These are phyloP conservation scores for Sipha maydis DNA, from an alignment of 2,888 invertebrate genomes.

Conservation along the genomic window DNA sequence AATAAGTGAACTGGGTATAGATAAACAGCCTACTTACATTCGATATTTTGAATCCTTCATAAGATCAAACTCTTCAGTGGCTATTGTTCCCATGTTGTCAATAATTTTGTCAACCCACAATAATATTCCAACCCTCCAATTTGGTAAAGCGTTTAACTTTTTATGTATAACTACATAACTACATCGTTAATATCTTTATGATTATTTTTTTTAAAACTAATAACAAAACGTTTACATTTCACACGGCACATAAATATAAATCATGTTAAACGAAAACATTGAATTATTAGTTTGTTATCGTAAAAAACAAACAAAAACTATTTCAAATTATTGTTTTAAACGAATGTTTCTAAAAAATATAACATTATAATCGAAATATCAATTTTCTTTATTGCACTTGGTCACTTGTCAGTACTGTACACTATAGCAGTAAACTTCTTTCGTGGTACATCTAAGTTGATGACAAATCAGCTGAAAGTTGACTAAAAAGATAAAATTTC, in stretches of 20 bases:
- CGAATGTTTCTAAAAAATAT: constrained; percentile 44
- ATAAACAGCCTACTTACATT: constrained; percentile 70
- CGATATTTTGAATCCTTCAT: constrained; percentile 85
- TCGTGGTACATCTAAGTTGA: constrained; percentile 59
- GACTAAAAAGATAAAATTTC: constrained; percentile 42
- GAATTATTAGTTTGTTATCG: neutral
- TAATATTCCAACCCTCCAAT: neutral
- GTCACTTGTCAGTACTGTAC: constrained; percentile 56
- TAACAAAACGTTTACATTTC: constrained; percentile 31
- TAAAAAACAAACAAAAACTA: constrained; percentile 12
- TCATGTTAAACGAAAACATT: constrained; percentile 7
- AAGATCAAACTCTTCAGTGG: constrained; percentile 81
- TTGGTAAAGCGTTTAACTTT: neutral
- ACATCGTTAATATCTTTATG: constrained; percentile 17
- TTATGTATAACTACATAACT: constrained; percentile 13
- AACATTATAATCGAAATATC: constrained; percentile 29
- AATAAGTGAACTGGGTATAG: constrained; percentile 17
- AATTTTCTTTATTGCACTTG: constrained; percentile 55
- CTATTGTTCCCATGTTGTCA: constrained; percentile 68
- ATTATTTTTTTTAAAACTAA: neutral
- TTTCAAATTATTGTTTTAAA: constrained; percentile 31
- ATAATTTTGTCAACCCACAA: constrained; percentile 12
- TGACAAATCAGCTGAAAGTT: constrained; percentile 61
- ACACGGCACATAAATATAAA: constrained; percentile 23
- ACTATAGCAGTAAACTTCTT: constrained; percentile 49